Conservation (phyloP, 2,797 vertebrate species). For the Artibeus lituratus region DNA sequence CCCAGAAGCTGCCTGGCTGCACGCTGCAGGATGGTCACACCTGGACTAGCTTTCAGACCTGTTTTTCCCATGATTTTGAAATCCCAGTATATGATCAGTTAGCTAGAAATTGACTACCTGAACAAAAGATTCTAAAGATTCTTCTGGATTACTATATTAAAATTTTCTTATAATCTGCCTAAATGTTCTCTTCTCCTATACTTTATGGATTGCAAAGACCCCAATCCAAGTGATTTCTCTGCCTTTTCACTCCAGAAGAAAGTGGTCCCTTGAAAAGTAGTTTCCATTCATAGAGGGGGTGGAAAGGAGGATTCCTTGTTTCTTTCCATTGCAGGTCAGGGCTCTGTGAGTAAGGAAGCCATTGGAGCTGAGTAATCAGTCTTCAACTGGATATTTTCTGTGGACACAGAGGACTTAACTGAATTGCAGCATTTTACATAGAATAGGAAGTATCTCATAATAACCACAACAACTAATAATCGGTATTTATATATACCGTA, state of each 20-base stretch:
- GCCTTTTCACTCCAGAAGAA: neutral
- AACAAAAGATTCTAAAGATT: neutral
- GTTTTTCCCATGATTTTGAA: neutral
- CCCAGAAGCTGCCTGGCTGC: neutral
- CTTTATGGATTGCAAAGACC: neutral
- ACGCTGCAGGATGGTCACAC: neutral
- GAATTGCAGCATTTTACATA: neutral
- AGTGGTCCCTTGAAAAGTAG: neutral
- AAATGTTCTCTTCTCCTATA: neutral
- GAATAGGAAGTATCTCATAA: neutral
- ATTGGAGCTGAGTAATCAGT: neutral
- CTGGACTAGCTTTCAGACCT: neutral
- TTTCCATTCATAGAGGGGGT: neutral
- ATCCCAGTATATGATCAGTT: neutral
- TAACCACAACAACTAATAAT: neutral
- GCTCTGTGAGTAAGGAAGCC: neutral
- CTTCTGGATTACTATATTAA: neutral
- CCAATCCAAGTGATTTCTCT: neutral
- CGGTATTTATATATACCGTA: neutral
- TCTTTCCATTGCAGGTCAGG: neutral
- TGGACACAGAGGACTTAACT: neutral
- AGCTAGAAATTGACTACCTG: neutral
- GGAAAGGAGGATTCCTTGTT: neutral
- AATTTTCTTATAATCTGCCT: neutral
- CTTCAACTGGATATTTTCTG: constrained; percentile 5